Evolutionary conservation across 2,888 invertebrate species (phyloP).

Genomic region (Drosophila picticornis): DNA sequence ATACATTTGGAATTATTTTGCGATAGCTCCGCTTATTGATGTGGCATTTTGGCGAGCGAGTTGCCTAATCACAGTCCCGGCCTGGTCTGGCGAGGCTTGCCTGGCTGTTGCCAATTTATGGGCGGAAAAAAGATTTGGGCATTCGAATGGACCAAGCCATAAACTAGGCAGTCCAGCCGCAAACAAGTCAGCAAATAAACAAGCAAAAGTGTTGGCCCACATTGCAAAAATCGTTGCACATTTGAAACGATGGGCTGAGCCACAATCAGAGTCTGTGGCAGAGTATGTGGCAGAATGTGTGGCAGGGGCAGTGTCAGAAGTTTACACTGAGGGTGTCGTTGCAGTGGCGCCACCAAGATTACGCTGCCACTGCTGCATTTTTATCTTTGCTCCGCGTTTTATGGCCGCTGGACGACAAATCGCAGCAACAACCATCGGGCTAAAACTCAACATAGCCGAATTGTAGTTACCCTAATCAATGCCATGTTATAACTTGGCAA

Average conservation of each 20-base stretch:
- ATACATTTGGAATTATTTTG: constrained; percentile 47
- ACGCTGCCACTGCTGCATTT: constrained; percentile 64
- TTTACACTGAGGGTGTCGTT: constrained; percentile 51
- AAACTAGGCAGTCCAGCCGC: constrained; percentile 42
- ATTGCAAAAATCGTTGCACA: constrained; percentile 46
- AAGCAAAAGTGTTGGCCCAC: constrained; percentile 72
- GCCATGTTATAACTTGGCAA: neutral
- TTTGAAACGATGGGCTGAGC: constrained; percentile 32
- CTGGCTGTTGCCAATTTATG: constrained; percentile 58
- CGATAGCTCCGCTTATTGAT: constrained; percentile 51
- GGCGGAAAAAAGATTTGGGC: constrained; percentile 63
- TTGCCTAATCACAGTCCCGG: constrained; percentile 71
- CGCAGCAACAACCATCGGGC: constrained; percentile 41
- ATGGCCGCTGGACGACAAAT: constrained; percentile 55
- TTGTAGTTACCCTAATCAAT: constrained; percentile 45
- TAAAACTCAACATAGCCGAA: constrained; percentile 10
- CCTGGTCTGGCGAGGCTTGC: constrained; percentile 1
- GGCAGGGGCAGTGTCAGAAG: constrained; percentile 30
- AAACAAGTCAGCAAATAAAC: constrained; percentile 64
- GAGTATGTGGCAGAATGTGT: neutral
- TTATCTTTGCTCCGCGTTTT: constrained; percentile 70
- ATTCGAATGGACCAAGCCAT: constrained; percentile 42
- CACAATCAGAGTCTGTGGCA: neutral
- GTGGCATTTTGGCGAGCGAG: constrained; percentile 51
- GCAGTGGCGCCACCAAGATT: constrained; percentile 71